Evolutionary conservation across 2,888 invertebrate species (phyloP), one percentile per base, ranked within the genome.

Genomic region (Nysson spinosus): DNA sequence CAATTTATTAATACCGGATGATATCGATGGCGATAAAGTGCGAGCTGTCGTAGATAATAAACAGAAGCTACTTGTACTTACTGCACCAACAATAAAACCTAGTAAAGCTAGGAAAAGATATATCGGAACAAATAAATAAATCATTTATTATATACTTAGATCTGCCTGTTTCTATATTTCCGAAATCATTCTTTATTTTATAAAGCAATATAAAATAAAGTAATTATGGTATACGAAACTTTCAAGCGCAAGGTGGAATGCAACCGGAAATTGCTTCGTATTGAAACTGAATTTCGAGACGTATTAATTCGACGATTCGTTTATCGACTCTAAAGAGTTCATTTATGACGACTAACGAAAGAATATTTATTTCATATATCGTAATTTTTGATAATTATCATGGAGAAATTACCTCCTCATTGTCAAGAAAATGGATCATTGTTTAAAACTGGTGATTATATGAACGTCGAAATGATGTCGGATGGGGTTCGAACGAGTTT

Each of bases 1-100:
- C 35, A 80, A 80, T 62, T 72, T 80, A 26, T 61, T 78, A 2
- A 74, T 80, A 50, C 80, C 80, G 3, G 70, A 75, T 11, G 60
- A 46, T 11, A 77, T 79, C 7, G 75, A 80, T 22, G 72, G 63
- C 3, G 78, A 74, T 2, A 67, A 78, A 57, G 65, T 80, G 12
- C 75, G 79, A 0, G 80, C 80, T 0, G 56, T 72, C 3, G 64
- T 80, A 7, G 73, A 80, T 9, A 79, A 74, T 16, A 69, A 69
- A 39, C 49, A 74, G 4, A 56, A 73, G 20, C 62, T 73, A 43
- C 78, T 79, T 3, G 40, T 74, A 2, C 68, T 79, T 7, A 80
- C 77, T 3, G 79, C 79, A 4, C 80, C 79, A 0, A 50, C 61
- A 22, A 43, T 67, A 16, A 78, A 77, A 17, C 65, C 52, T 2